Percentiles rank a stretch among this genome's conserved stretches.
These are phyloP conservation scores for Leptopilina drosophilae DNA, from an alignment of 2,888 invertebrate species.

Conservation along the genomic window DNA sequence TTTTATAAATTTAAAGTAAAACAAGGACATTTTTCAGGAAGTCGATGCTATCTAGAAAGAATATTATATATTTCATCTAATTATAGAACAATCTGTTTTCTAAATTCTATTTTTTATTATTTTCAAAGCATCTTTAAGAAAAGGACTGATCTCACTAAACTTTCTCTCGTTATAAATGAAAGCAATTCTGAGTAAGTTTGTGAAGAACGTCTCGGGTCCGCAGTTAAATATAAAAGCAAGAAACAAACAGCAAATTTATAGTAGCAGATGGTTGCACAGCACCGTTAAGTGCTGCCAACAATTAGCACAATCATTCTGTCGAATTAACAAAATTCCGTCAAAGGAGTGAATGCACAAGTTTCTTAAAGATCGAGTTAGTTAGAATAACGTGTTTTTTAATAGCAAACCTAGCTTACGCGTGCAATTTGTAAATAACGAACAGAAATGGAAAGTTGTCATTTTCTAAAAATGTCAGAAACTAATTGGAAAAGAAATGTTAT, in stretches of 20 bases:
- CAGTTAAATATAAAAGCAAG: slow-evolving; percentile 42
- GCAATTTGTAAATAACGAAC: neutral
- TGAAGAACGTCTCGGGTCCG: slow-evolving; percentile 23
- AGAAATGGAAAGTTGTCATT: slow-evolving; percentile 7
- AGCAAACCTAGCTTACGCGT: neutral
- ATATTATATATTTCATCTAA: no score
- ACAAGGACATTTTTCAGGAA: no score
- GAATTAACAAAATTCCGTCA: slow-evolving; percentile 10
- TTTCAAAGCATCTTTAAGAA: neutral
- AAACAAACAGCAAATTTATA: slow-evolving; percentile 50
- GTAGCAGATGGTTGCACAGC: slow-evolving; percentile 38
- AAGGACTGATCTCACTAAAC: slow-evolving; percentile 48
- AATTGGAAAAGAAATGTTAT: neutral
- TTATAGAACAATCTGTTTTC: no score
- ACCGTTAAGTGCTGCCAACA: slow-evolving; percentile 18
- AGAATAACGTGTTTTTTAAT: neutral
- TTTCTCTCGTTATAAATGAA: slow-evolving; percentile 51
- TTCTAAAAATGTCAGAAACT: slow-evolving; percentile 7
- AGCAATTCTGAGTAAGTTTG: slow-evolving; percentile 43
- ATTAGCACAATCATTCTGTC: slow-evolving; percentile 1
- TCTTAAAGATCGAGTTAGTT: neutral
- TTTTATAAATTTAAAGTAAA: no score
- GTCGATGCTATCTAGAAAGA: no score
- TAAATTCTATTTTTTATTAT: no score
- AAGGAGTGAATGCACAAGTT: neutral